Base-by-base conservation (phyloP, 2,888 invertebrate species). In the Abscondita cerata region DNA sequence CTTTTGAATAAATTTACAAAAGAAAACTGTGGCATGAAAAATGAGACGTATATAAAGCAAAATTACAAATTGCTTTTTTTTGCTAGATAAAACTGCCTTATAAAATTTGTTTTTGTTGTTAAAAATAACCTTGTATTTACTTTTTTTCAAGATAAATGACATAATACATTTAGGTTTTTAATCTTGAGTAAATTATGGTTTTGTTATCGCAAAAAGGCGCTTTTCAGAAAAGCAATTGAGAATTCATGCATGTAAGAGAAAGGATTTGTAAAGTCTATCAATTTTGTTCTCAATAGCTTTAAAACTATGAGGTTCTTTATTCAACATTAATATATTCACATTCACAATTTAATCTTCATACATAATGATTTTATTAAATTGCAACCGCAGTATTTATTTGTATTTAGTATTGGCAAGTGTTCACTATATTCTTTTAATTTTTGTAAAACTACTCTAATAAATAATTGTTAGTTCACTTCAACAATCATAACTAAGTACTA, bases 31-130 rank as follows among this genome's bases (percentile, higher is more conserved):
- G 44, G 19, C 44, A 18, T 44, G 44, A 44, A 44, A 18, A 44
- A 44, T 44, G 44, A 44, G 19, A n/a, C 19, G 19, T 11, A 44
- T 44, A n/a, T 44, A 19, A 44, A 18, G 18, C 18, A 44, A 44
- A 44, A 44, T 44, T 44, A 44, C 44, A 44, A 44, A 44, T 44
- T 44, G 44, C 44, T 44, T 44, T 44, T 41, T 44, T 44, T 44
- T 15, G 16, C 18, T 18, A 44, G 18, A 44, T 44, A 44, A 44
- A 44, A 18, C 11, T 18, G 44, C 16, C 16, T 44, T 44, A 44
- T 44, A 44, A 44, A 44, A 16, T 44, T 44, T 44, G 16, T 44
- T 44, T 16, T 44, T 44, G 18, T 18, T n/a, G 11, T 19, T 44
- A 44, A 19, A 44, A 44, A 8, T 44, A 44, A 44, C 9, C 19